Evolutionary conservation across 2,888 invertebrate genomes (phyloP).

Genomic region (Catocala nupta): DNA sequence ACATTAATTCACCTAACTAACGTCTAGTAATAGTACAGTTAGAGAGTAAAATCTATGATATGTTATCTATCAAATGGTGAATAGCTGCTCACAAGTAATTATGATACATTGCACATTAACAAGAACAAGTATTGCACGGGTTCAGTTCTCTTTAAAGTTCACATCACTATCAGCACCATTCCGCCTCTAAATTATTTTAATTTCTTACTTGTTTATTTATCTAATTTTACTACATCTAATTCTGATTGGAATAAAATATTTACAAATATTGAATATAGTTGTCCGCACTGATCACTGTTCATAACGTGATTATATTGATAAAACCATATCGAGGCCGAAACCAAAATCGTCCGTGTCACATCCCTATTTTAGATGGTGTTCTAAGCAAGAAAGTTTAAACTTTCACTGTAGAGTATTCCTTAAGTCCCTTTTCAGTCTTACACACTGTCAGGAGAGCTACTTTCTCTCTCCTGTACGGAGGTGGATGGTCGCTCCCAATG

Average conservation of each 20-base stretch:
- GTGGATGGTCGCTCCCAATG: slow-evolving; percentile 86
- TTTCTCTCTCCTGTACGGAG: slow-evolving; percentile 73
- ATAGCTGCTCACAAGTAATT: slow-evolving; percentile 31
- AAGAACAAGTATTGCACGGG: slow-evolving; percentile 49
- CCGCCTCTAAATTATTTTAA: slow-evolving; percentile 21
- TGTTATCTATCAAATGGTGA: slow-evolving; percentile 72
- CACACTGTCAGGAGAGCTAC: slow-evolving; percentile 81
- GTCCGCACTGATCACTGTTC: slow-evolving; percentile 19
- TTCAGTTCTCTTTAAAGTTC: slow-evolving; percentile 21
- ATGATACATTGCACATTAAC: slow-evolving; percentile 56
- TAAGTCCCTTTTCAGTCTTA: slow-evolving; percentile 56
- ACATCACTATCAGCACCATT: slow-evolving; percentile 48
- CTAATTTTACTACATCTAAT: slow-evolving; percentile 9
- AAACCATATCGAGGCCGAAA: slow-evolving; percentile 18
- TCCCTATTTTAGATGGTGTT: slow-evolving; percentile 22
- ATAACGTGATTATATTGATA: slow-evolving; percentile 14
- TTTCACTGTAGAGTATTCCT: not conserved
- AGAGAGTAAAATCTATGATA: slow-evolving; percentile 71
- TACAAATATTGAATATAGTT: slow-evolving; percentile 10
- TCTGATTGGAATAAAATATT: slow-evolving; percentile 17
- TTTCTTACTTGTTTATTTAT: slow-evolving; percentile 3
- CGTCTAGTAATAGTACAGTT: slow-evolving; percentile 42
- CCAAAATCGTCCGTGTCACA: slow-evolving; percentile 18
- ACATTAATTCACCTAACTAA: slow-evolving; percentile 59
- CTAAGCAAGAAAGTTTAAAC: slow-evolving; percentile 25